Conservation (phyloP, 2,888 invertebrate genomes). For the Drosophila parthenogenetica region DNA sequence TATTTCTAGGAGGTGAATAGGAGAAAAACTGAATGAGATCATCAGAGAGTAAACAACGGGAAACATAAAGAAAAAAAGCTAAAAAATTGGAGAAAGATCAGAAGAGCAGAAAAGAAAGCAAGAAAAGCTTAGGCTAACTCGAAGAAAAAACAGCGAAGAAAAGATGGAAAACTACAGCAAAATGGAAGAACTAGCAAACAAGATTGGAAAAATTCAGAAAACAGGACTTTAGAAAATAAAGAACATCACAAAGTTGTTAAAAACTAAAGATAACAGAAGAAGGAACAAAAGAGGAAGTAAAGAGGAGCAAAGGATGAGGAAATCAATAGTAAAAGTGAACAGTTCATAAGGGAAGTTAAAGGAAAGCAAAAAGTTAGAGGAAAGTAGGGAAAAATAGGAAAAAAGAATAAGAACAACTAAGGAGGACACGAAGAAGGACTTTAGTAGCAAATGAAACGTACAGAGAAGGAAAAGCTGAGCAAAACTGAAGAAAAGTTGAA, state of each 20-base stretch:
- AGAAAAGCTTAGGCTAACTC: not conserved
- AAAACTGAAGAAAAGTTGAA: not conserved
- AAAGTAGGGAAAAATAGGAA: not conserved
- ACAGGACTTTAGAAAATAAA: too few species aligned
- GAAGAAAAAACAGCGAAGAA: too few species aligned
- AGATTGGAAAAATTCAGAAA: too few species aligned
- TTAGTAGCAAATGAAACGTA: not conserved
- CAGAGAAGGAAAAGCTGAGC: too few species aligned
- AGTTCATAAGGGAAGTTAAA: not conserved
- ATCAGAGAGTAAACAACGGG: too few species aligned
- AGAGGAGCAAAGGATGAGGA: not conserved
- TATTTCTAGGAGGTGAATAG: not conserved
- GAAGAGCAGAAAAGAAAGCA: too few species aligned
- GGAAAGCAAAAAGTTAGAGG: not conserved
- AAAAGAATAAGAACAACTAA: not conserved
- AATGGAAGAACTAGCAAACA: not conserved
- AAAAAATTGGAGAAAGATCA: not conserved
- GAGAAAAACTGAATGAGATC: not conserved
- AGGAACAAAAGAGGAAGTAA: not conserved
- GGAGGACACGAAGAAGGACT: not conserved
- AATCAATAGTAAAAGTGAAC: not conserved
- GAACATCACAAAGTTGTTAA: not conserved
- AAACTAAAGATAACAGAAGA: not conserved
- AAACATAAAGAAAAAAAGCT: too few species aligned
- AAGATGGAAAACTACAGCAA: not conserved